A percentile compares a stretch with the other conserved stretches of the same genome.
Evolutionary conservation across 2,113 vertebrate species (phyloP).

Genomic region (Thomomys bottae): DNA sequence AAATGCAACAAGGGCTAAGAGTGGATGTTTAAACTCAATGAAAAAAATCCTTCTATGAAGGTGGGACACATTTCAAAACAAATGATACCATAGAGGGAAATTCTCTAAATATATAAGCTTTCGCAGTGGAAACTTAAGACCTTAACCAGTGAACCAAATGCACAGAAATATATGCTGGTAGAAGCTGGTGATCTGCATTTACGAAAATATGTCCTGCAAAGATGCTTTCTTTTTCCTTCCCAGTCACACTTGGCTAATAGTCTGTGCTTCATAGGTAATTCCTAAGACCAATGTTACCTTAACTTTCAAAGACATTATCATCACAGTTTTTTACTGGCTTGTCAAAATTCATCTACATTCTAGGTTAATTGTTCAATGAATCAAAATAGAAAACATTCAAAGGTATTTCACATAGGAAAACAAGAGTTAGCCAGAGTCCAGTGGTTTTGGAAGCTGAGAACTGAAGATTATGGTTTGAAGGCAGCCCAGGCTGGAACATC

Average conservation of each 20-base stretch:
- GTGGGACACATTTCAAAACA: not conserved
- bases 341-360: not conserved
- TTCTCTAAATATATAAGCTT: not conserved
- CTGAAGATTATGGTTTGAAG: no score
- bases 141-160: not conserved
- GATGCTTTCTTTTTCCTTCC: not conserved
- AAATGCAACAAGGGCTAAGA: not conserved
- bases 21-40: not conserved
- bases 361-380: not conserved
- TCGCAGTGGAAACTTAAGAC: not conserved
- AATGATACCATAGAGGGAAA: not conserved
- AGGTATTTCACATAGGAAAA: not conserved
- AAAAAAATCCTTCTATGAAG: not conserved
- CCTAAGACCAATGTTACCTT: not conserved
- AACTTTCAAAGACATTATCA: not conserved
- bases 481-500: no score
- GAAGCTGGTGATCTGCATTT: not conserved
- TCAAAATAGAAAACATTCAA: not conserved
- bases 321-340: not conserved
- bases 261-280: not conserved
- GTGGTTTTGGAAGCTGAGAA: no score
- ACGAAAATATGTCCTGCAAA: not conserved
- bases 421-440: no score
- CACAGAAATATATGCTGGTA: not conserved
- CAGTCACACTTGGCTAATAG: not conserved